Base-by-base conservation (phyloP, 2,113 vertebrate species). In the Paramisgurnus dabryanus region DNA sequence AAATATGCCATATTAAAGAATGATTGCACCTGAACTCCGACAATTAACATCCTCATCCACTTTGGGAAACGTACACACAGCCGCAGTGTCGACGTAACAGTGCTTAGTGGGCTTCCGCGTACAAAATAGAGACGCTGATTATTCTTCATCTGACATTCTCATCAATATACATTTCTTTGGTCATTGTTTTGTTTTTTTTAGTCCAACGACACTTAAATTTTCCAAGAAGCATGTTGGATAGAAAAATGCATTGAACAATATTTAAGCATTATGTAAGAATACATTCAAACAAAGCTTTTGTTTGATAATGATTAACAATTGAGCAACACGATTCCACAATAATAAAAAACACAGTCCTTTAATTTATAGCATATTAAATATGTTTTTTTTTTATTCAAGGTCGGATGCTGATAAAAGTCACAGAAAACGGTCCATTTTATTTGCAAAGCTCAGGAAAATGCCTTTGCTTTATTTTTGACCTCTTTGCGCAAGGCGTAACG, bases 61-160 rank as follows among this genome's bases (percentile, higher is more conserved):
- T 92, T 89, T 90, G 85, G 61, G 89, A 90, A 90, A 90, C 90
- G 91, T 90, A 87, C 89, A 89, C 89, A 92, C 91, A 90, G 89
- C 89, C 89, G 80, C 88, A 88, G 89, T 88, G 88, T 84, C 81
- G 83, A 88, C 83, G 80, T 87, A 84, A 78, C 79, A 76, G 67
- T 57, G 76, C 57, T 85, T 85, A 83, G 86, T 84, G 85, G 43
- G 8, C 90, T n/a, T 93, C 93, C 92, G 93, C 92, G 27, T 75
- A 22, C 71, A 63, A 88, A 94, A 91, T 94, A 93, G 91, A 90
- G 77, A 87, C 90, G 22, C 15, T 53, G 2, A 4, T 41, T 40
- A 47, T 57, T 61, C 75, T 61, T n/a, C 40, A 67, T 58, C 39
- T n/a, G 18, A 11, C 17, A 4, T 50, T 61, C 5, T 49, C 12